These are phyloP conservation scores for Antidorcas marsupialis DNA, from an alignment of 2,113 vertebrate genomes.

Conservation along the genomic window DNA sequence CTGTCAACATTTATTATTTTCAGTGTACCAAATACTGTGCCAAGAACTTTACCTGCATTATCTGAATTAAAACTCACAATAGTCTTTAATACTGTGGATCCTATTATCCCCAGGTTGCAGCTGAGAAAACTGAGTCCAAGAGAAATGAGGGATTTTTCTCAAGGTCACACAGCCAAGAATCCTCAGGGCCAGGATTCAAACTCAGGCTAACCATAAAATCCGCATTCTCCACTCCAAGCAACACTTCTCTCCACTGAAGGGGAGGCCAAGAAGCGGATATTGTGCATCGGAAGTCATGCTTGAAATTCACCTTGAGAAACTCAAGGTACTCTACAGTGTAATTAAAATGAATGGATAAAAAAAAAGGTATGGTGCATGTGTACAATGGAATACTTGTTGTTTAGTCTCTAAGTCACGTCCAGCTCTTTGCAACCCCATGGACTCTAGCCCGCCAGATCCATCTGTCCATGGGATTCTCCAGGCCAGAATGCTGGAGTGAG, in stretches of 20 bases:
- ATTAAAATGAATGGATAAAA: neutral
- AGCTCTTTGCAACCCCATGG: neutral
- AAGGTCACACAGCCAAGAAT: neutral
- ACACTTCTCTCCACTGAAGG: neutral
- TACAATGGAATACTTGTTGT: neutral
- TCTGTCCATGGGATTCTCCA: neutral
- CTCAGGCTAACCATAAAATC: neutral
- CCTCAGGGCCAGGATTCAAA: neutral
- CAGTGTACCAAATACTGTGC: neutral
- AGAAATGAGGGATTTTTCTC: neutral
- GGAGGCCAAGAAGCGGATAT: neutral
- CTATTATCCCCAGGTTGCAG: neutral
- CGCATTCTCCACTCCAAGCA: neutral
- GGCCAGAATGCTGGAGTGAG: neutral
- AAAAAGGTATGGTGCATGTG: neutral
- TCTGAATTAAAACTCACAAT: neutral
- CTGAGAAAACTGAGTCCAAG: neutral
- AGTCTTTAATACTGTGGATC: neutral
- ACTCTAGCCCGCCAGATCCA: neutral
- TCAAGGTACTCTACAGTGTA: neutral
- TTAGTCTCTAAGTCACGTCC: neutral
- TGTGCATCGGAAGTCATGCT: neutral
- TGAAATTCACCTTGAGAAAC: neutral
- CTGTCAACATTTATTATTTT: neutral
- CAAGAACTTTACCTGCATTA: neutral